Evolutionary conservation across 2,113 vertebrate genomes (phyloP), one percentile per base, ranked within the genome.

Genomic region (Hyperoodon ampullatus): DNA sequence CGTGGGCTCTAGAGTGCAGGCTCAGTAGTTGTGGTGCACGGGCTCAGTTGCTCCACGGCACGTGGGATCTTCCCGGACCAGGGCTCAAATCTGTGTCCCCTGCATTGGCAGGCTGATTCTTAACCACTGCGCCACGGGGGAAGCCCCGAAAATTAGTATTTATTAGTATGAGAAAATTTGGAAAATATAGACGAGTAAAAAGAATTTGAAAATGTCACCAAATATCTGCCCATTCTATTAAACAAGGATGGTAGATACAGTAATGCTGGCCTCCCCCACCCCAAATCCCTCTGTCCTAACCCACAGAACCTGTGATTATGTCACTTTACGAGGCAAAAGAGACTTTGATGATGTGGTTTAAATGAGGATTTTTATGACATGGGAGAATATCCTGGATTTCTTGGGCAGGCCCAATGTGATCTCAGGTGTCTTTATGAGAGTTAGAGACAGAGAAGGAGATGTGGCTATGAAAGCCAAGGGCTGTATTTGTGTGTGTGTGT

Each of bases 391-490:
- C 8, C 26, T 35, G 26, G 9, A 85, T 66, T 74, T 42, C 35
- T 9, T 39, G 23, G 35, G 14, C n/a, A 6, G 10, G 58, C 1
- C 26, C n/a, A 15, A 0, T 61, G 42, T 24, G 33, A 23, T 60
- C 9, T 28, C 7, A 78, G 8, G 3, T 8, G 6, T 68, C 75
- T 55, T 68, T 26, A 33, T 66, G 19, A 74, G 33, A 15, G 1
- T n/a, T n/a, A 83, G 53, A 77, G n/a, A 21, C 15, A 71, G n/a
- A 88, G 23, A 63, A 26, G 23, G 24, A 66, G 15, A 63, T 72
- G 0, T 5, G 6, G 23, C 4, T 24, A 35, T 24, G 4, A 24
- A 74, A 68, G 42, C 4, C 47, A 35, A 30, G 3, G 9, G 16
- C 18, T 28, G 19, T 68, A 50, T 24, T 24, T 26, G 4, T 35